A percentile compares a stretch with the other conserved stretches of the same genome.
phyloP scores from a whole-genome alignment of 2,113 vertebrate genomes.

The Crotalus viridis region DNA sequence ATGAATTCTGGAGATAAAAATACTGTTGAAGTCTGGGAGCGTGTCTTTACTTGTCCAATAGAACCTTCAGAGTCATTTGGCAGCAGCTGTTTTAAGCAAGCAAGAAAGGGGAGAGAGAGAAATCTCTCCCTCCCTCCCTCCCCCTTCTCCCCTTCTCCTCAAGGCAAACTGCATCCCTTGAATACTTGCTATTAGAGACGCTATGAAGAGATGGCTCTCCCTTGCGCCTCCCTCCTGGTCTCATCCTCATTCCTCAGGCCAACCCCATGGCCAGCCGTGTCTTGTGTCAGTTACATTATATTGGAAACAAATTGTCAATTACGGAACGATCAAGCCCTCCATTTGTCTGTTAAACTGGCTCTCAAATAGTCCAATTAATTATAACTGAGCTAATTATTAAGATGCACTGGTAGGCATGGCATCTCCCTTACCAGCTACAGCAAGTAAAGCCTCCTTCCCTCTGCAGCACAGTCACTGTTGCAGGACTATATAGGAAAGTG shows the following conservation, averaged over 20 bases:
- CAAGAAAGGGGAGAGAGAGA: constrained; percentile 17
- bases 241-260: constrained; percentile 29
- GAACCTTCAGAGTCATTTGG: constrained; percentile 44
- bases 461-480: constrained; percentile 62
- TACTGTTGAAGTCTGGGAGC: constrained; percentile 15
- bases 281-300: constrained; percentile 27
- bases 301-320: constrained; percentile 67
- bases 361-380: constrained; percentile 72
- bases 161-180: constrained; percentile 43
- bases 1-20: background rate
- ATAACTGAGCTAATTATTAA: constrained; percentile 72
- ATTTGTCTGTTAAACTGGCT: constrained; percentile 70
- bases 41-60: background rate
- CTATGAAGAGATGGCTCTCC: constrained; percentile 2
- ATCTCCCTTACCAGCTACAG: constrained; percentile 53
- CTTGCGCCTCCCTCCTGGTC: constrained; percentile 26
- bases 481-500: constrained; percentile 67
- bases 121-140: background rate
- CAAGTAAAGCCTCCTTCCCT: constrained; percentile 50
- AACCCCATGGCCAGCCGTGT: background rate
- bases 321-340: constrained; percentile 64
- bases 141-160: background rate
- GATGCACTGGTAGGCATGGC: constrained; percentile 68
- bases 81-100: constrained; percentile 44
- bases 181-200: constrained; percentile 28